phyloP scores from a whole-genome alignment of 30 jellyfish, hydroid and myxozoan species.

The Aurelia sp. region DNA sequence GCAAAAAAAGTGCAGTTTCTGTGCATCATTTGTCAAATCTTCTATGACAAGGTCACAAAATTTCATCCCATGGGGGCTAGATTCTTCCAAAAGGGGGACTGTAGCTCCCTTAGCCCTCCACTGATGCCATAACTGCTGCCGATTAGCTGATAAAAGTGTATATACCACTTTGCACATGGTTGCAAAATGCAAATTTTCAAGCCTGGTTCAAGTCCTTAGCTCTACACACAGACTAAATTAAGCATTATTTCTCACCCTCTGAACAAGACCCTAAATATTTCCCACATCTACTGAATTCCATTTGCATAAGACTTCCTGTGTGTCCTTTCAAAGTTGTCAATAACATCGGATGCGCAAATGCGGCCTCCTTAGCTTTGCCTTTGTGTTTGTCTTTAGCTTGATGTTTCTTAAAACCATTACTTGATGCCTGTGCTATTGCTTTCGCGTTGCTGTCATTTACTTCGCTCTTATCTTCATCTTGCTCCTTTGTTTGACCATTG shows the following conservation, averaged over 20 bases:
- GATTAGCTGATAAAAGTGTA: too few relatives aligned
- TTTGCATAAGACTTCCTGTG: slow-evolving; percentile 70
- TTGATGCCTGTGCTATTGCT: not conserved
- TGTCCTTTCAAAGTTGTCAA: slow-evolving; percentile 88
- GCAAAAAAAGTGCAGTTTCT: too few relatives aligned
- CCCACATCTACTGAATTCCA: slow-evolving; percentile 87
- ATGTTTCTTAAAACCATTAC: not conserved
- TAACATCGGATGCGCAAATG: slow-evolving; percentile 67
- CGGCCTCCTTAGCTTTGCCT: slow-evolving; percentile 40
- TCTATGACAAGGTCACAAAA: too few relatives aligned
- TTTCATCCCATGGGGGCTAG: too few relatives aligned
- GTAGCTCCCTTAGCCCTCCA: too few relatives aligned
- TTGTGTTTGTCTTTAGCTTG: slow-evolving; percentile 31
- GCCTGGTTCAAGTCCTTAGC: not conserved
- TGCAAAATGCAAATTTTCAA: not conserved
- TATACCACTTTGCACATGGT: too few relatives aligned
- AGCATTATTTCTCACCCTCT: slow-evolving; percentile 59
- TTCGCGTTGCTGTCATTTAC: too few relatives aligned
- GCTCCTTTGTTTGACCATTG: not conserved
- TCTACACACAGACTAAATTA: not conserved
- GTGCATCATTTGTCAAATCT: too few relatives aligned
- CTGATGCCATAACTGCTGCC: too few relatives aligned
- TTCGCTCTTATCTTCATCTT: too few relatives aligned
- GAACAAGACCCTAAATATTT: slow-evolving; percentile 83
- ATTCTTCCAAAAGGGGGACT: too few relatives aligned